A percentile compares a stretch with the other conserved stretches of the same genome.
phyloP scores from a whole-genome alignment of 2,113 vertebrate species.

The Kryptolebias marmoratus region DNA sequence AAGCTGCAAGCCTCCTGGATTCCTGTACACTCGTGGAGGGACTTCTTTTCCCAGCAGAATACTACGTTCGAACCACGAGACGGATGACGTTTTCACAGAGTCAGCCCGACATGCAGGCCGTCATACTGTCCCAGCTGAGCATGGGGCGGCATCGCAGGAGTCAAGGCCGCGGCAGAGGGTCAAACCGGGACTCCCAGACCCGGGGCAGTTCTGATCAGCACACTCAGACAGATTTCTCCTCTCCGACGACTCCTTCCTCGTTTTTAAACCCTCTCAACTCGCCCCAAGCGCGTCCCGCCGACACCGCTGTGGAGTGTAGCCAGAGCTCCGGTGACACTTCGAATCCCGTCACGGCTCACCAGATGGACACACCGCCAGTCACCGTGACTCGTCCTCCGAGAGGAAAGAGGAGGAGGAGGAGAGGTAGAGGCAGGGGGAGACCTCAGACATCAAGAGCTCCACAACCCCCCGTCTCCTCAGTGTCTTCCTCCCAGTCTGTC shows the following conservation, averaged over 20 bases:
- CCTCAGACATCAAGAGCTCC: neutral
- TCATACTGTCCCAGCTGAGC: conserved; percentile 58
- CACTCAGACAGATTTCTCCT: conserved; percentile 1
- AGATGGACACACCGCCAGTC: neutral
- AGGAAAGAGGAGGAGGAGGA: conserved; percentile 38
- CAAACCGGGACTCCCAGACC: neutral
- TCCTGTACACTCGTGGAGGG: conserved; percentile 72
- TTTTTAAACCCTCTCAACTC: neutral
- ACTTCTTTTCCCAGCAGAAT: conserved; percentile 70
- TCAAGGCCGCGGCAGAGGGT: conserved; percentile 29
- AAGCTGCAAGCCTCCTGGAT: conserved; percentile 22
- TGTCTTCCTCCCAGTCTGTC: neutral
- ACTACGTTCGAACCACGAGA: conserved; percentile 74
- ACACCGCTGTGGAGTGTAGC: neutral
- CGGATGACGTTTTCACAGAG: conserved; percentile 65
- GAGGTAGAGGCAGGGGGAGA: conserved; percentile 21
- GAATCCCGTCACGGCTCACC: neutral
- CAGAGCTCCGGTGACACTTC: conserved; percentile 28
- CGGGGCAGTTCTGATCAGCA: neutral
- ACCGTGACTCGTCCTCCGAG: conserved; percentile 10
- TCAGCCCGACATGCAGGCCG: conserved; percentile 64
- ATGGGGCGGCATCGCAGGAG: conserved; percentile 33
- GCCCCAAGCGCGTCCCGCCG: neutral
- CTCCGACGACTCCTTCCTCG: neutral
- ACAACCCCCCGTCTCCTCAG: neutral